Base-by-base conservation (phyloP, 2,113 vertebrate species). In the Sprattus sprattus region DNA sequence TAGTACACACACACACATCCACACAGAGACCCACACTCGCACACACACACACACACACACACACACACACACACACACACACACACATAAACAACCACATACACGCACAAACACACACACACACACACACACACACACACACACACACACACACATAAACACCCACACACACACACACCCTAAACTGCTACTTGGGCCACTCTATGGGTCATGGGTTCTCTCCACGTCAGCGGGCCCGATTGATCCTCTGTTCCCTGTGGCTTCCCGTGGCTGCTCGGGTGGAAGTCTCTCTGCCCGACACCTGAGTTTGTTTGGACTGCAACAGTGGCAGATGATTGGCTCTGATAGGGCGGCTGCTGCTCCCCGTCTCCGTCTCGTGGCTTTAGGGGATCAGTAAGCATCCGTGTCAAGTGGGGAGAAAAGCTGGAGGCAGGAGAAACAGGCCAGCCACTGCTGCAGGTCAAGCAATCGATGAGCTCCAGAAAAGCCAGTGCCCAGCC, bases 61-160 rank as follows among this genome's bases (percentile, higher is more conserved):
- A 49, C 47, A 49, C 47, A 6, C 47, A 9, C 47, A 49, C 7
- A 49, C 47, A 49, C 47, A 47, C 46, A 47, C 46, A 47, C 46
- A 49, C 47, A 49, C 47, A 75, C 28, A 39, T 32, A 39, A 11
- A 75, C 28, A 39, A 11, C 39, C 28, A 75, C 28, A 75, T 11
- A 75, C 67, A 75, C 67, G 39, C 67, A 75, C 67, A 75, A 6
- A 71, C 64, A 71, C 25, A 71, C n/a, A 71, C 64, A 71, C 25
- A 71, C 64, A 71, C 25, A 71, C 8, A 16, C 60, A 75, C 28
- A 16, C 71, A 78, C 71, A 44, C 28, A 44, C 28, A 39, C 28
- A 78, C 71, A 39, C 71, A 39, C 28, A 78, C 71, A 78, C 28
- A 78, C 71, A 39, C 71, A 78, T 28, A 78, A 28, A 78, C 28